Evolutionary conservation across 1,140 invertebrate species (phyloP).

Genomic region (Hyphantria cunea): DNA sequence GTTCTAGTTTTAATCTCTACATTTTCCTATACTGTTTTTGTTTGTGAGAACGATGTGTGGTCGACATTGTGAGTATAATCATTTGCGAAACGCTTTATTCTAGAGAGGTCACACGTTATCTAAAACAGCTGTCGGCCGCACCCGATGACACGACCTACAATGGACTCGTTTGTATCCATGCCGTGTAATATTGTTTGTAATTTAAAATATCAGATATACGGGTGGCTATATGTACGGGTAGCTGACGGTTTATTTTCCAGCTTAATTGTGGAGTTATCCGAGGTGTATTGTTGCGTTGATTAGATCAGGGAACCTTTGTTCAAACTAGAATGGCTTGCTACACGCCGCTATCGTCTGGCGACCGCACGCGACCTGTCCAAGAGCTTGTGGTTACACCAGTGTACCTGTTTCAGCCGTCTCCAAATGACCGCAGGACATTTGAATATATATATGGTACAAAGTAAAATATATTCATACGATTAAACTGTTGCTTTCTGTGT

Average conservation of each 20-base stretch:
- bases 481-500: not conserved
- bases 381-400: constrained; percentile 36
- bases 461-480: constrained; percentile 15
- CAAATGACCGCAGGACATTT: constrained; percentile 34
- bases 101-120: constrained; percentile 76
- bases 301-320: constrained; percentile 77
- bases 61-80: constrained; percentile 60
- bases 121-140: constrained; percentile 74
- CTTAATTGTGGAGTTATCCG: constrained; percentile 63
- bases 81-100: constrained; percentile 65
- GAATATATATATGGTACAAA: constrained; percentile 28
- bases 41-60: constrained; percentile 11
- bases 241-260: constrained; percentile 67
- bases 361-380: constrained; percentile 49
- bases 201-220: constrained; percentile 73
- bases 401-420: constrained; percentile 19
- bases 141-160: constrained; percentile 61
- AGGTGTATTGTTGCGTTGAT: constrained; percentile 79
- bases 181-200: constrained; percentile 78
- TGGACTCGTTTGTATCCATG: constrained; percentile 73
- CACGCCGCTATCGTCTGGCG: constrained; percentile 53
- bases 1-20: not conserved
- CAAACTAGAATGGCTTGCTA: constrained; percentile 50
- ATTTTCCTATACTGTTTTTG: not conserved
- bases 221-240: no score